phyloP scores from a whole-genome alignment of 2,888 invertebrate genomes.

The Limnephilus lunatus region DNA sequence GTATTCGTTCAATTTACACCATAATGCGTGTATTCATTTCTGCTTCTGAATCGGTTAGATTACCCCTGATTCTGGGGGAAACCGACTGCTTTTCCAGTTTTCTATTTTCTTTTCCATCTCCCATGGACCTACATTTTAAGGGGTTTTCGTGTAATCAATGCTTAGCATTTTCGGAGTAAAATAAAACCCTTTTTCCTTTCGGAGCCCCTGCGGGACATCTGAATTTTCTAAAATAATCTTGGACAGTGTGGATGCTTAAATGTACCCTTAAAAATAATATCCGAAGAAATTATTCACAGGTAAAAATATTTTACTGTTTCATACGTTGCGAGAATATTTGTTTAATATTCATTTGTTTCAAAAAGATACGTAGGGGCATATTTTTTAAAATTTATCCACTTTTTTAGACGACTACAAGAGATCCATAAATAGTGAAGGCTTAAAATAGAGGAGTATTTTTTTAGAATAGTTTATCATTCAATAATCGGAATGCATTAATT shows the following conservation, averaged over 20 bases:
- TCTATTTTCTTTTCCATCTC: conserved; percentile 58
- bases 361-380: too few species aligned
- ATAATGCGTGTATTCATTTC: background rate
- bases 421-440: too few species aligned
- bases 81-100: background rate
- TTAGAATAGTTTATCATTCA: too few species aligned
- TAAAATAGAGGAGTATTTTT: too few species aligned
- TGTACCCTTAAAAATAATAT: background rate
- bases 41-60: background rate
- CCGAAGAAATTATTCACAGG: too few species aligned
- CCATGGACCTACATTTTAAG: conserved; percentile 54
- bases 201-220: background rate
- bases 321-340: too few species aligned
- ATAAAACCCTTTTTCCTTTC: background rate
- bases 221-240: background rate
- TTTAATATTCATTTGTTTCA: too few species aligned
- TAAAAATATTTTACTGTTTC: too few species aligned
- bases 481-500: too few species aligned
- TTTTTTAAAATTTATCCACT: too few species aligned
- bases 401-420: too few species aligned
- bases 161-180: background rate
- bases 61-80: background rate
- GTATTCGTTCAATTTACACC: background rate
- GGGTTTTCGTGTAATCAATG: background rate
- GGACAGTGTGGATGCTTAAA: background rate